Conservation (phyloP, 2,888 invertebrate species). For the Meiosimyza platycephala region DNA sequence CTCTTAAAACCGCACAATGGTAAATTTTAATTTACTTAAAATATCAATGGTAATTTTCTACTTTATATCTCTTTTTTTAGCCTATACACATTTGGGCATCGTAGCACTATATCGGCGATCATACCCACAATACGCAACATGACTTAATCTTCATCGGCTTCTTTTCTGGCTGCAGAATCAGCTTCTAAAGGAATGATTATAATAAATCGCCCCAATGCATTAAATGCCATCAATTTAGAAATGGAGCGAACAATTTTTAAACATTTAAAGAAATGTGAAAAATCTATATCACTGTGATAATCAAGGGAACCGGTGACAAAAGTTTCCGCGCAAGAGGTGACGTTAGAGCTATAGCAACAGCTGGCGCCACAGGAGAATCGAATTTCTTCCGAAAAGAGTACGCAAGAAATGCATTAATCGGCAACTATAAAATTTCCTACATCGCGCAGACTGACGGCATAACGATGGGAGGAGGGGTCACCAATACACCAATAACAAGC, state of each 20-base stretch:
- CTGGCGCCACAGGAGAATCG: conserved; percentile 71
- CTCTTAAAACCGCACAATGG: conserved; percentile 41
- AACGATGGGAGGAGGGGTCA: conserved; percentile 98
- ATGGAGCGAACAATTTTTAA: conserved; percentile 83
- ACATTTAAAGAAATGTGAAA: conserved; percentile 82
- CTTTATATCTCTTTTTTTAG: conserved; percentile 24
- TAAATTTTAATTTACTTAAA: conserved; percentile 34
- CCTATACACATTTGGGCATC: conserved; percentile 57
- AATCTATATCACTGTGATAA: conserved; percentile 75
- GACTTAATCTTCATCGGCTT: conserved; percentile 46
- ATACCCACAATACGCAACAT: conserved; percentile 46
- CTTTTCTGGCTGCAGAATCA: conserved; percentile 62
- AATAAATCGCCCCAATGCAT: conserved; percentile 79
- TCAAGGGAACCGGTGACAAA: conserved; percentile 88
- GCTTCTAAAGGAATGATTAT: conserved; percentile 72
- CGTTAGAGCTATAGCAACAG: conserved; percentile 80
- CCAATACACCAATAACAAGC: no score
- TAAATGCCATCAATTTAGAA: conserved; percentile 80
- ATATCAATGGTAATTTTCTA: background rate
- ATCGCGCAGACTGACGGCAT: conserved; percentile 91
- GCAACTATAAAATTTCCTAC: conserved; percentile 88
- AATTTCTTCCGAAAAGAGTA: conserved; percentile 91
- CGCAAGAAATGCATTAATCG: conserved; percentile 86
- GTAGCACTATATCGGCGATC: conserved; percentile 45
- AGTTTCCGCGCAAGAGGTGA: conserved; percentile 99